Percentiles rank a stretch among this genome's conserved stretches.
phyloP scores from a whole-genome alignment of 1,140 invertebrate genomes.

The Pseudomyrmex dendroicus region DNA sequence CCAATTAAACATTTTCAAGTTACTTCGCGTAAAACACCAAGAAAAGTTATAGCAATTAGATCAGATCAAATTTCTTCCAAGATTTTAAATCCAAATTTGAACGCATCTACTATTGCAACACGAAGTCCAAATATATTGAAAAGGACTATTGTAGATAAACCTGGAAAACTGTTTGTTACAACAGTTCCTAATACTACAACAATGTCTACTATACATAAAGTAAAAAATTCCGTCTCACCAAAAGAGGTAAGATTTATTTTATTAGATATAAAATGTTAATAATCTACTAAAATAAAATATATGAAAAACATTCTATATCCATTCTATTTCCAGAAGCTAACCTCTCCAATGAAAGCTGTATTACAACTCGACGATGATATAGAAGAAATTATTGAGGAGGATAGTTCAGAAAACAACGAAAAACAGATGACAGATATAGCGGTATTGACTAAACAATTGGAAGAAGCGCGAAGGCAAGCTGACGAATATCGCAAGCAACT shows the following conservation, averaged over 20 bases:
- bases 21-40: constrained; percentile 70
- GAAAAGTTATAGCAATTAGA: constrained; percentile 82
- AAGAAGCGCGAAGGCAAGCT: constrained; percentile 83
- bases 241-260: constrained; percentile 50
- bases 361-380: constrained; percentile 81
- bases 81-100: constrained; percentile 76
- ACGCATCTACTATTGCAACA: constrained; percentile 67
- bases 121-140: constrained; percentile 83
- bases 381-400: constrained; percentile 81
- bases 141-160: constrained; percentile 81
- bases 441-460: constrained; percentile 83
- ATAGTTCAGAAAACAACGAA: constrained; percentile 72
- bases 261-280: constrained; percentile 16
- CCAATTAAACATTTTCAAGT: constrained; percentile 79
- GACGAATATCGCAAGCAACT: constrained; percentile 86
- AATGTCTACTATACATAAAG: constrained; percentile 66
- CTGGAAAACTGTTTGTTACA: constrained; percentile 79
- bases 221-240: constrained; percentile 66
- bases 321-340: constrained; percentile 66
- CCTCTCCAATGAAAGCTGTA: constrained; percentile 62
- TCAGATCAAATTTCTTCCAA: constrained; percentile 77
- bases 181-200: constrained; percentile 74
- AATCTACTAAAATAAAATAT: neutral
- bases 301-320: constrained; percentile 13
- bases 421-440: constrained; percentile 81